Evolutionary conservation across 2,797 vertebrate species (phyloP).

Genomic region (Intellagama lesueurii): DNA sequence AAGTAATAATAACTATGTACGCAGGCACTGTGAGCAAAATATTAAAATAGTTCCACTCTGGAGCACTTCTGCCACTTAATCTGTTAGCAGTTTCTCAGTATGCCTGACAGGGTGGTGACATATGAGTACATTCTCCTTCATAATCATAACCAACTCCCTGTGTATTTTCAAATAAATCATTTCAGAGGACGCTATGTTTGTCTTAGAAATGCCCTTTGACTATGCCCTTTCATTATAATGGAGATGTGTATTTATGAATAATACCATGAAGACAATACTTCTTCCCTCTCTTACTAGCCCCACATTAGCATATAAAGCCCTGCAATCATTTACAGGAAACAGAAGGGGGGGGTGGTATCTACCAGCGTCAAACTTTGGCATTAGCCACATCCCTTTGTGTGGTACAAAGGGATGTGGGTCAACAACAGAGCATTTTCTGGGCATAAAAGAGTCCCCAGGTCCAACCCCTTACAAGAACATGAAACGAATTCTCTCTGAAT

Average conservation of each 20-base stretch:
- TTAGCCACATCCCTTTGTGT: background rate
- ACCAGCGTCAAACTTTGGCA: background rate
- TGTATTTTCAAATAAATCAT: background rate
- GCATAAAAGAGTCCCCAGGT: background rate
- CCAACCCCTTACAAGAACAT: background rate
- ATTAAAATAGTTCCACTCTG: background rate
- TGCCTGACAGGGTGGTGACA: background rate
- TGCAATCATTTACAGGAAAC: background rate
- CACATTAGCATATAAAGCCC: background rate
- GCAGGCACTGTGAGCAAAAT: background rate
- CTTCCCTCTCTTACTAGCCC: background rate
- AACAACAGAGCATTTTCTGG: background rate
- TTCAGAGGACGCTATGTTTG: background rate
- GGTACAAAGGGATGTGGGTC: background rate
- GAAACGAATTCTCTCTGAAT: background rate
- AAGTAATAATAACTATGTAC: background rate
- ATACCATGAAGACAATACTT: background rate
- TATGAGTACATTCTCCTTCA: background rate
- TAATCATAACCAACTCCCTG: background rate
- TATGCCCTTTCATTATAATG: background rate
- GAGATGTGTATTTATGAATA: background rate
- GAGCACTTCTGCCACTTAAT: background rate
- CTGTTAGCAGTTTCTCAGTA: background rate
- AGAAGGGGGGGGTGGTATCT: background rate
- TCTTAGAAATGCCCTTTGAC: no score